Conservation (phyloP, 2,113 vertebrate species). For the Galbula dea region DNA sequence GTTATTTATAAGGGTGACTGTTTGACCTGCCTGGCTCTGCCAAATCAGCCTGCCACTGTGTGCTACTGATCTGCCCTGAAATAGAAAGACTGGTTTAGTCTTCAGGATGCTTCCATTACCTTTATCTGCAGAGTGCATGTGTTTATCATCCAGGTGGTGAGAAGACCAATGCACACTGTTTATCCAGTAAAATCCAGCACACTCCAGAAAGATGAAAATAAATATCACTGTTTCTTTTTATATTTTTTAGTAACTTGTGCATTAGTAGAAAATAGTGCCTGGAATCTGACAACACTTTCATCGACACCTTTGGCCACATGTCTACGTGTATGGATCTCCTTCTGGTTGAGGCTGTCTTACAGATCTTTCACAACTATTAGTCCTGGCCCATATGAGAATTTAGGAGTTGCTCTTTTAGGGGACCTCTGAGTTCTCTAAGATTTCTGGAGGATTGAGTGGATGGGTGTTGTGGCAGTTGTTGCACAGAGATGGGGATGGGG, state of each 20-base stretch:
- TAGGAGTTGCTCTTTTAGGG: background rate
- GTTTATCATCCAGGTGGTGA: background rate
- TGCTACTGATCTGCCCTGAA: background rate
- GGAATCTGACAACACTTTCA: background rate
- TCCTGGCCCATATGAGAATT: background rate
- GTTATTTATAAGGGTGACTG: background rate
- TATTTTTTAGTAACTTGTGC: background rate
- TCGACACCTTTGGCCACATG: background rate
- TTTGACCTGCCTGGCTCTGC: background rate
- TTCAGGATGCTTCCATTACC: background rate
- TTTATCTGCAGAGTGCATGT: background rate
- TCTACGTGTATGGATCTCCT: background rate
- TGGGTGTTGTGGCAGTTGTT: background rate
- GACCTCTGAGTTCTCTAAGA: background rate
- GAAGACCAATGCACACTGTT: background rate
- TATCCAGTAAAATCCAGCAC: background rate
- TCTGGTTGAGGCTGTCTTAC: background rate
- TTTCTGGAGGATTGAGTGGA: background rate
- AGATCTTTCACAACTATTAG: background rate
- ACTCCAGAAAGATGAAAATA: background rate
- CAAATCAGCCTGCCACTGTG: background rate
- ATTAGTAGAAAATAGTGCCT: background rate
- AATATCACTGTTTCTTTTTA: background rate
- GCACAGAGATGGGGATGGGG: background rate
- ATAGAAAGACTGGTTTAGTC: background rate